Base-by-base conservation (phyloP, 2,113 vertebrate species). In the Hyla sarda region DNA sequence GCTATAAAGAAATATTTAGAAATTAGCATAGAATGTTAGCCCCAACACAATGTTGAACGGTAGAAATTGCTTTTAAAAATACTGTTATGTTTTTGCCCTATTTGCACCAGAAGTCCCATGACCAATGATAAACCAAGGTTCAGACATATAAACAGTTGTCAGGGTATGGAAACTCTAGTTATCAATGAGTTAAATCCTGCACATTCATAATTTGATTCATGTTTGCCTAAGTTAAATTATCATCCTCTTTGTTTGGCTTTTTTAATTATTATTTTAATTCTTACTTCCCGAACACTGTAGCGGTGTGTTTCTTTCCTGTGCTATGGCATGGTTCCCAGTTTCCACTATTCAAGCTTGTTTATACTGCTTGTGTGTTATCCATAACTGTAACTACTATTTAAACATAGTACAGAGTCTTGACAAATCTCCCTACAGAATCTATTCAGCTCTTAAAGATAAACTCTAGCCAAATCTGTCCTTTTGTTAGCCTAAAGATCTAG, bases 391-490 rank as follows among this genome's bases (percentile, higher is more conserved):
- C 88, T 82, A 82, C 10, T 74, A 56, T 54, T 87, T 0, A 0
- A 82, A 41, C 80, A 87, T 88, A 86, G 50, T 58, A 89, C 82
- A 0, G 0, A 47, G 76, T 71, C 62, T 84, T 41, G 23, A 58
- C 11, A 0, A 60, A 83, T 81, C 13, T 72, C 45, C 83, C 86
- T 88, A 60, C 77, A 0, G 0, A 85, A 88, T 79, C 69, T 73
- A 58, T 77, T 88, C 58, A 41, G 67, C 56, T 84, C 85, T 88
- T 69, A 37, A 37, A 67, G 80, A 48, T 69, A 82, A 82, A 89
- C 87, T 45, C 84, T 86, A 89, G 65, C 65, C 81, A 88, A 88
- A 87, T 91, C 90, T 89, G 25, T 73, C 84, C 89, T 83, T 87
- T 80, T 82, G 83, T 90, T 88, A 83, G 79, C 88, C 86, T 71